A percentile compares a stretch with the other conserved stretches of the same genome.
Evolutionary conservation across 2,113 vertebrate genomes (phyloP).

Genomic region (Catharus fuscescens): DNA sequence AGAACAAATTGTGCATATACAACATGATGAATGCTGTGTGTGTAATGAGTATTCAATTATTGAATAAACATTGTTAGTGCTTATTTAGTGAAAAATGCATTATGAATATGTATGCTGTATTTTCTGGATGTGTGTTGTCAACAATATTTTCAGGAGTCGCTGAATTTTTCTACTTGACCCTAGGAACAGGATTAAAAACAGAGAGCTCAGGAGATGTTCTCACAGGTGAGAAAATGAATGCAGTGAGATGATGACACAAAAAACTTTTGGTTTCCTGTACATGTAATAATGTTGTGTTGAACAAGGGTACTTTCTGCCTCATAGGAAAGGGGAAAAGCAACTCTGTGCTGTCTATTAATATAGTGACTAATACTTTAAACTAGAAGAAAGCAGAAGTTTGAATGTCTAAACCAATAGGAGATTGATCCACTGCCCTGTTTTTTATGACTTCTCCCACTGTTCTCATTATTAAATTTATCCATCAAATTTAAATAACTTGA

Average conservation of each 20-base stretch:
- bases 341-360: background rate
- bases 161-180: background rate
- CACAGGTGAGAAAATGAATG: background rate
- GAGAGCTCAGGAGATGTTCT: background rate
- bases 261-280: background rate
- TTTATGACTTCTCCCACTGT: background rate
- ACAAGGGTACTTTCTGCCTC: background rate
- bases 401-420: background rate
- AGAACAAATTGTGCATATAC: background rate
- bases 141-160: background rate
- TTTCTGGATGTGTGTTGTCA: background rate
- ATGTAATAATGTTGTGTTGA: background rate
- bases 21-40: background rate
- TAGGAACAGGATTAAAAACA: background rate
- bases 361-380: background rate
- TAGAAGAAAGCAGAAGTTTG: background rate
- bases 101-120: background rate
- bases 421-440: background rate
- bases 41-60: background rate
- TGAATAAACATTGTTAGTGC: background rate
- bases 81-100: background rate
- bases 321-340: background rate
- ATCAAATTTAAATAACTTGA: background rate
- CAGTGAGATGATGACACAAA: background rate
- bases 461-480: background rate